Conservation (phyloP, 2,888 invertebrate species). For the Sarcophaga variegata region DNA sequence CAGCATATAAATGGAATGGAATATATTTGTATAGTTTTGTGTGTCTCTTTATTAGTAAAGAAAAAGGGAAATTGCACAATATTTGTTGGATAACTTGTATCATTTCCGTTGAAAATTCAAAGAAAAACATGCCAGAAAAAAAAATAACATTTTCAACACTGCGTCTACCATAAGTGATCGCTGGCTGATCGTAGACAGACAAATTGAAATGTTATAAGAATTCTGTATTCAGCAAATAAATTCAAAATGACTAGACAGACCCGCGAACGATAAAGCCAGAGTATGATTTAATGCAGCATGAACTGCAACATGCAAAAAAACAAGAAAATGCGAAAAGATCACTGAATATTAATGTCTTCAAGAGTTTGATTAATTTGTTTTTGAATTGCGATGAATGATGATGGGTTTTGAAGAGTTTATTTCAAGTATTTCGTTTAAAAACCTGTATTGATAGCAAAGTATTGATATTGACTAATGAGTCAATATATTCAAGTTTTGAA, state of each 20-base stretch:
- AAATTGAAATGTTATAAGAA: slow-evolving; percentile 35
- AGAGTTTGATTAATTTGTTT: too few relatives aligned
- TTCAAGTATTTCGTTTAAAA: too few relatives aligned
- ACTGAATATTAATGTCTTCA: too few relatives aligned
- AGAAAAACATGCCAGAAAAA: not conserved
- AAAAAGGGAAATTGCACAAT: slow-evolving; percentile 69
- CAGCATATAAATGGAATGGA: not conserved
- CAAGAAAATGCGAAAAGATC: not conserved
- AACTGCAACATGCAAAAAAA: not conserved
- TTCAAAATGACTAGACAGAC: slow-evolving; percentile 24
- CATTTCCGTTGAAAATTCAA: slow-evolving; percentile 61
- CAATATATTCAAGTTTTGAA: too few relatives aligned
- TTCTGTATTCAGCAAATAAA: slow-evolving; percentile 38
- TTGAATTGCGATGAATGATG: too few relatives aligned
- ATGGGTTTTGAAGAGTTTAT: too few relatives aligned
- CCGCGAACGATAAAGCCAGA: too few relatives aligned
- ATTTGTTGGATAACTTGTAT: slow-evolving; percentile 54
- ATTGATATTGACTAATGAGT: too few relatives aligned
- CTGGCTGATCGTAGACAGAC: not conserved
- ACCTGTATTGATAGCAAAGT: too few relatives aligned
- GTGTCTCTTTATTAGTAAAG: slow-evolving; percentile 3
- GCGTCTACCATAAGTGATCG: not conserved
- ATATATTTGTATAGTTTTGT: not conserved
- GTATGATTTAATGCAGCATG: not conserved
- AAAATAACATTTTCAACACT: slow-evolving; percentile 6